Evolutionary conservation across 1,140 invertebrate species (phyloP).

Genomic region (Musca domestica): DNA sequence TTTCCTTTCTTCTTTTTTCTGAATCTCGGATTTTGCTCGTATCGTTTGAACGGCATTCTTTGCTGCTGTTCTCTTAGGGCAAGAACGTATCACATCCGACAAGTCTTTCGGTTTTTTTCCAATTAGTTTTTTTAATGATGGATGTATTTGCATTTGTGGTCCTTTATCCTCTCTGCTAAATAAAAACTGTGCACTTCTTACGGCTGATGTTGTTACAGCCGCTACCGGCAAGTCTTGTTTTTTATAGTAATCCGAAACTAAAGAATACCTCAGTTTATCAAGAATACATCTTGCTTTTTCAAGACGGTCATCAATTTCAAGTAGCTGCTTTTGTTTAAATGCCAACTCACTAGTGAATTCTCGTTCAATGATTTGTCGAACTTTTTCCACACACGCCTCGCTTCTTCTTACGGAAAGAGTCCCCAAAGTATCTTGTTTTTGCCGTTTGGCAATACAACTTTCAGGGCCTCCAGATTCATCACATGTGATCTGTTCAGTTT

Average conservation of each 20-base stretch:
- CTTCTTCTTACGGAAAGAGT: not conserved
- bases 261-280: slow-evolving; percentile 68
- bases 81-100: slow-evolving; percentile 51
- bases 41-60: slow-evolving; percentile 54
- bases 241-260: slow-evolving; percentile 69
- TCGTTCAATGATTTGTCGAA: slow-evolving; percentile 51
- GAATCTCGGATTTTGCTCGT: slow-evolving; percentile 35
- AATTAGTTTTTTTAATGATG: slow-evolving; percentile 67
- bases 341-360: slow-evolving; percentile 61
- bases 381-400: not conserved
- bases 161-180: slow-evolving; percentile 32
- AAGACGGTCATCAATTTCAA: slow-evolving; percentile 62
- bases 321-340: slow-evolving; percentile 57
- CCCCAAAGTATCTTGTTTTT: not conserved
- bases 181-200: slow-evolving; percentile 39
- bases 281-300: slow-evolving; percentile 63
- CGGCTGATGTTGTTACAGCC: slow-evolving; percentile 53
- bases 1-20: slow-evolving; percentile 33
- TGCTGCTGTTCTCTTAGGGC: slow-evolving; percentile 54
- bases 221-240: slow-evolving; percentile 61
- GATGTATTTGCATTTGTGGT: slow-evolving; percentile 67
- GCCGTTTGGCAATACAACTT: no score
- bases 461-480: not conserved
- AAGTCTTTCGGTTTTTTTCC: slow-evolving; percentile 58
- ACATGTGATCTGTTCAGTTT: not conserved